A percentile compares a stretch with the other conserved stretches of the same genome.
phyloP scores from a whole-genome alignment of 2,797 vertebrate genomes.

The Emys orbicularis region DNA sequence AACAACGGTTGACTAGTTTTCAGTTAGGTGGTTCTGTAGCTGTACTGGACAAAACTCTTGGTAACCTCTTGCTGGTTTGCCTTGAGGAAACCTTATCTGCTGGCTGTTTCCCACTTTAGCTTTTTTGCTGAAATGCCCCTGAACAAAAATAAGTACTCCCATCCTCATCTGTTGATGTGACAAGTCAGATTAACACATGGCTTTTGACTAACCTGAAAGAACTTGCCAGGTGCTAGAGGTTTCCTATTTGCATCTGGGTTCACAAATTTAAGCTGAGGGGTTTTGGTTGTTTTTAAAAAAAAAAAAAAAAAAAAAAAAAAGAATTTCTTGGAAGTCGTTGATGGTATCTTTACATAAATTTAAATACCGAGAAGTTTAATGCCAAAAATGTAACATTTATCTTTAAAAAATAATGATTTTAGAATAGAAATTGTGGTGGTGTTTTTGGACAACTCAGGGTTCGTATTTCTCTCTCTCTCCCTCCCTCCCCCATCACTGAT shows the following conservation, averaged over 20 bases:
- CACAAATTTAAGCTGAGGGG: conserved; percentile 83
- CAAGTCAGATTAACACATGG: conserved; percentile 80
- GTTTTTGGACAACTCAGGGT: not conserved
- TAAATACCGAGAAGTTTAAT: conserved; percentile 69
- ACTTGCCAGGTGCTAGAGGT: conserved; percentile 87
- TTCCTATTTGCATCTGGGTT: conserved; percentile 91
- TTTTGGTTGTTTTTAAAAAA: conserved; percentile 59
- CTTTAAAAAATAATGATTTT: conserved; percentile 2
- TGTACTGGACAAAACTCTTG: conserved; percentile 64
- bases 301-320: conserved; percentile 58
- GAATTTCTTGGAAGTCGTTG: conserved; percentile 92
- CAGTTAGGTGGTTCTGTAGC: conserved; percentile 53
- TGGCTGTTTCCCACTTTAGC: conserved; percentile 65
- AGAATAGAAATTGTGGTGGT: conserved; percentile 41
- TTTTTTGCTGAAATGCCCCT: conserved; percentile 76
- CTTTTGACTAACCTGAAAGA: conserved; percentile 87
- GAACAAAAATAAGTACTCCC: conserved; percentile 79
- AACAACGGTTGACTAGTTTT: conserved; percentile 73
- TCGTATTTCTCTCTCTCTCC: not conserved
- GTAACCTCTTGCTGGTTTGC: conserved; percentile 47
- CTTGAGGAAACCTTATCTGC: conserved; percentile 67
- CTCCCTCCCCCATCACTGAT: not conserved
- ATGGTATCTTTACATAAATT: conserved; percentile 81
- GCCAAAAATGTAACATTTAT: conserved; percentile 60
- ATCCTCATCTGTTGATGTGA: conserved; percentile 78